These are phyloP conservation scores for Heteromormyrus szaboi DNA, from an alignment of 2,797 vertebrate species.

Conservation along the genomic window DNA sequence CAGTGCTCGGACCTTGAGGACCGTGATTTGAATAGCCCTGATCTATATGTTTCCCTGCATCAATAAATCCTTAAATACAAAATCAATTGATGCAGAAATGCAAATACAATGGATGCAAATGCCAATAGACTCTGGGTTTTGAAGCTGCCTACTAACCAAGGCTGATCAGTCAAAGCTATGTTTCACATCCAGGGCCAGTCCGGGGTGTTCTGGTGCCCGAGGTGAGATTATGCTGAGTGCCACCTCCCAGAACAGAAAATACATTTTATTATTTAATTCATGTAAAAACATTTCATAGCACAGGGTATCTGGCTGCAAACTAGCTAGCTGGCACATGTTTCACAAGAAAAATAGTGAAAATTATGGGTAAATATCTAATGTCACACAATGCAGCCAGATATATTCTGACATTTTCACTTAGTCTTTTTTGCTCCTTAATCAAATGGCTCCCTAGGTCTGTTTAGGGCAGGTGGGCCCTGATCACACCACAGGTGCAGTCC, in stretches of 20 bases:
- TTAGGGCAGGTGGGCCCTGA: neutral
- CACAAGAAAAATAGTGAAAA: neutral
- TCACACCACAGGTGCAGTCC: neutral
- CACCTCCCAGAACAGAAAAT: neutral
- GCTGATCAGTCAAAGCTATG: neutral
- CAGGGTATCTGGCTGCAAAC: neutral
- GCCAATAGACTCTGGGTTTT: neutral
- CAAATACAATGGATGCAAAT: neutral
- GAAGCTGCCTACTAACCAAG: neutral
- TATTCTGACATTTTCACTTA: neutral
- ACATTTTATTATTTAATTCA: neutral
- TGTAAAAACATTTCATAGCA: neutral
- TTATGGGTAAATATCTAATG: neutral
- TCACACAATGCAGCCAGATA: neutral
- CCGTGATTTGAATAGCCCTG: neutral
- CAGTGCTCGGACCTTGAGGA: neutral
- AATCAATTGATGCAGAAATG: neutral
- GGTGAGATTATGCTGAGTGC: neutral
- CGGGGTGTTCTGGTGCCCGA: neutral
- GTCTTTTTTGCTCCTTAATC: neutral
- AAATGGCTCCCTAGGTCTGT: neutral
- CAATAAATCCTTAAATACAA: neutral
- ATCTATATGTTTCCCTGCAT: neutral
- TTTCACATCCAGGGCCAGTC: neutral
- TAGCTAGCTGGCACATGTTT: neutral